phyloP scores from a whole-genome alignment of 2,113 vertebrate genomes.

The Nibea albiflora region DNA sequence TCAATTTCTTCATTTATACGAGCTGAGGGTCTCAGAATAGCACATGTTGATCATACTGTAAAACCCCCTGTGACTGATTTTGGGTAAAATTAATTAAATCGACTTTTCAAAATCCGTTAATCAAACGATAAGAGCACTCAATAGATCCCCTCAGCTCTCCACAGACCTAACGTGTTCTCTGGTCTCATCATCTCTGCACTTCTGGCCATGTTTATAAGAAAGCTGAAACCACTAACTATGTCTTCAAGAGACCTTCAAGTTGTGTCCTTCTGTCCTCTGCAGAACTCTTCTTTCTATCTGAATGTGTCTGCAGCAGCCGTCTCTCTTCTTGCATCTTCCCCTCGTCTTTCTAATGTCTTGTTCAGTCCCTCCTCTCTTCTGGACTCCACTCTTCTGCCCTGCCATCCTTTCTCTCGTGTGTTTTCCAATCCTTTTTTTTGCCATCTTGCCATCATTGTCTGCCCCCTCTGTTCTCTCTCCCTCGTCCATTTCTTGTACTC shows the following conservation, averaged over 20 bases:
- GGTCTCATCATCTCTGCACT: not conserved
- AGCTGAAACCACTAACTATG: slow-evolving; percentile 15
- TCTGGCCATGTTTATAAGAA: too few species aligned
- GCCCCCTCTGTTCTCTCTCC: slow-evolving; percentile 14
- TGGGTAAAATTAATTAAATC: not conserved
- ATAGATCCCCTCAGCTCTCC: not conserved
- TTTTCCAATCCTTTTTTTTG: slow-evolving; percentile 10
- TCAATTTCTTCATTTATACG: not conserved
- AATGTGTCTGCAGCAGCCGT: not conserved
- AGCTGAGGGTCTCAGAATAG: not conserved
- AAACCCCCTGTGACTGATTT: not conserved
- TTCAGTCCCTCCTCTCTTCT: slow-evolving; percentile 1
- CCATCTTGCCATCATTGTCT: slow-evolving; percentile 4
- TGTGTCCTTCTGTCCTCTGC: slow-evolving; percentile 9
- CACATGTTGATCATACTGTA: not conserved
- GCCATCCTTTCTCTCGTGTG: not conserved
- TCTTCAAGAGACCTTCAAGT: slow-evolving; percentile 33
- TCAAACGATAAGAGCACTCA: not conserved
- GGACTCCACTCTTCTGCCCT: not conserved
- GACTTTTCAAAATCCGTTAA: too few species aligned
- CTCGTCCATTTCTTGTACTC: not conserved
- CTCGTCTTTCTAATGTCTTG: not conserved
- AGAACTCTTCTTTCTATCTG: not conserved
- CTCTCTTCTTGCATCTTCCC: slow-evolving; percentile 2
- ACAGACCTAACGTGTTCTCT: not conserved